Base-by-base conservation (phyloP, 2,113 vertebrate genomes). In the Hippocampus abdominalis region DNA sequence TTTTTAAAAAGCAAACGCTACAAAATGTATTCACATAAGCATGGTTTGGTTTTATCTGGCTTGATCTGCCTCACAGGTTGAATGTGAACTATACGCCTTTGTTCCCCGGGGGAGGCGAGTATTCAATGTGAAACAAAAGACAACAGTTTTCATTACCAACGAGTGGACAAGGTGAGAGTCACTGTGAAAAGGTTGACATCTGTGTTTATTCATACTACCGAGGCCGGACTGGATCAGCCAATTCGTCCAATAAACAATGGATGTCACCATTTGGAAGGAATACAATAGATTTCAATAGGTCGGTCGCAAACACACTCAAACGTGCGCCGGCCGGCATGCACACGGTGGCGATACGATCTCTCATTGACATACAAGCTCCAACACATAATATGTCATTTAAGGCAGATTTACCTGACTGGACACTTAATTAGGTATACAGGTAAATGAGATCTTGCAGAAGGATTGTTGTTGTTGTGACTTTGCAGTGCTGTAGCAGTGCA, bases 111-210 rank as follows among this genome's bases (percentile, higher is more conserved):
- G 18, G 36, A 63, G 36, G 61, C 3, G 2, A 95, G 96, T 94
- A 96, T 94, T 96, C 94, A 94, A 88, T 90, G 77, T 85, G 90
- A 96, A 93, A 96, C 95, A 97, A 97, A 95, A 94, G 95, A 92
- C 93, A 91, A 93, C 93, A 90, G 72, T 95, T 95, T 94, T 95
- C 94, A 94, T 95, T 94, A 94, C 94, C 93, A 94, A 94, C 93
- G 92, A 91, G 77, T 80, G 93, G 95, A 94, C 94, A 95, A 95
- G 94, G 95, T 93, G 89, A 94, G 93, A 93, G 91, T 94, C 92
- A 92, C 94, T 92, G 93, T 94, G 94, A 95, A 95, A 95, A 94
- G 94, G 93, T 92, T 95, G 94, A 97, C 95, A 95, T 96, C 95
- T 96, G 94, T 90, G 94, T 92, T 95, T 94, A 95, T 95, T 95